Percentiles rank a stretch among this genome's conserved stretches.
Conservation (phyloP, 2,888 invertebrate species). For the Meiosimyza decipiens region DNA sequence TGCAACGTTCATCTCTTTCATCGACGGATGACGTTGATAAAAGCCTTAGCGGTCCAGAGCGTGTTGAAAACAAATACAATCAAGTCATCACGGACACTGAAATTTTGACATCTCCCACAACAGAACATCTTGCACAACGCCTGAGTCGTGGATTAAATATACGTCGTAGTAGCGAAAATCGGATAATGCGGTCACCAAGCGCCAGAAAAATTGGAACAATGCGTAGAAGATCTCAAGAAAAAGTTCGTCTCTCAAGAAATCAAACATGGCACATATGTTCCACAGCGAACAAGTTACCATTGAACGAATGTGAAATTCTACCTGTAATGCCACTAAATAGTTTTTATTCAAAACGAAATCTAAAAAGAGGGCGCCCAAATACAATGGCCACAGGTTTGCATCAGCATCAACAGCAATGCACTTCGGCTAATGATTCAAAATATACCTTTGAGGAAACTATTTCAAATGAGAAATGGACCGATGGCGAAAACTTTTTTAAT, state of each 20-base stretch:
- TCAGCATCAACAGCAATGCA: slow-evolving; percentile 38
- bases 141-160: slow-evolving; percentile 77
- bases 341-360: slow-evolving; percentile 70
- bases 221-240: slow-evolving; percentile 77
- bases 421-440: slow-evolving; percentile 32
- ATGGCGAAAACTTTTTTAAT: slow-evolving; percentile 66
- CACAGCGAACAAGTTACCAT: slow-evolving; percentile 30
- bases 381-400: slow-evolving; percentile 66
- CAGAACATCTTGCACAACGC: slow-evolving; percentile 78
- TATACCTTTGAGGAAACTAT: not conserved
- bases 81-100: slow-evolving; percentile 78
- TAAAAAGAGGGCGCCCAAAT: slow-evolving; percentile 70
- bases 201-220: slow-evolving; percentile 83
- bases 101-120: slow-evolving; percentile 54
- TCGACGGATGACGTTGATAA: not conserved
- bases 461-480: slow-evolving; percentile 62
- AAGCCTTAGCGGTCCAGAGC: slow-evolving; percentile 68
- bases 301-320: slow-evolving; percentile 19
- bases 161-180: slow-evolving; percentile 75
- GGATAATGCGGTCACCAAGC: slow-evolving; percentile 82
- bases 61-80: slow-evolving; percentile 79
- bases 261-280: slow-evolving; percentile 74
- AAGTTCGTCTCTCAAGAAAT: slow-evolving; percentile 69
- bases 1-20: not conserved
- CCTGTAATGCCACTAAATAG: slow-evolving; percentile 47